These are phyloP conservation scores for Brachirus orientalis DNA, from an alignment of 2,113 vertebrate species.

Conservation along the genomic window DNA sequence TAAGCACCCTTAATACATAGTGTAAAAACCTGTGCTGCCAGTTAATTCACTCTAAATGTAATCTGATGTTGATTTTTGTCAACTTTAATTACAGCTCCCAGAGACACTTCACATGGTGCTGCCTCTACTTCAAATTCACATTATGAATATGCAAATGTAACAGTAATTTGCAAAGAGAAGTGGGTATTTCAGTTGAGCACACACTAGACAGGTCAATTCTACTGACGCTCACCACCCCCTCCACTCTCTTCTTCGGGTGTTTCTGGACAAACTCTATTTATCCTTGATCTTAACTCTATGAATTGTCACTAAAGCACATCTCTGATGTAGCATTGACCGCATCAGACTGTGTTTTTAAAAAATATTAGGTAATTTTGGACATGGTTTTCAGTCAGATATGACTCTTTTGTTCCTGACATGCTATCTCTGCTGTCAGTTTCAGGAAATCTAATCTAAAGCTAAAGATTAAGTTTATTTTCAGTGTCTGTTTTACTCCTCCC, in stretches of 20 bases:
- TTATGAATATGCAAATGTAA: slow-evolving; percentile 98
- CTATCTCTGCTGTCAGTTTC: slow-evolving; percentile 50
- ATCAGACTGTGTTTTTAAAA: slow-evolving; percentile 25
- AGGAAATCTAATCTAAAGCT: slow-evolving; percentile 52
- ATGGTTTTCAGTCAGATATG: not conserved
- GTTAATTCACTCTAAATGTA: slow-evolving; percentile 98
- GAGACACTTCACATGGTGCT: slow-evolving; percentile 97
- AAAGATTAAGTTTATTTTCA: slow-evolving; percentile 66
- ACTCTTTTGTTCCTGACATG: no score
- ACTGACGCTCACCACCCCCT: slow-evolving; percentile 77
- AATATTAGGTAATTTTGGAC: slow-evolving; percentile 12
- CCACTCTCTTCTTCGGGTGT: slow-evolving; percentile 78
- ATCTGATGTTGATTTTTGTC: slow-evolving; percentile 98
- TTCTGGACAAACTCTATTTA: slow-evolving; percentile 91
- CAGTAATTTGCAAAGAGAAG: slow-evolving; percentile 93
- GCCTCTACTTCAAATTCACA: slow-evolving; percentile 96
- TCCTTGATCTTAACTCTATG: slow-evolving; percentile 84
- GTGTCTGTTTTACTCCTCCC: slow-evolving; percentile 45
- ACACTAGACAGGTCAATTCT: slow-evolving; percentile 94
- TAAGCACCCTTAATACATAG: slow-evolving; percentile 87
- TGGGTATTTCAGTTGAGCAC: slow-evolving; percentile 96
- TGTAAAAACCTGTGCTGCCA: slow-evolving; percentile 86
- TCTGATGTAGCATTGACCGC: slow-evolving; percentile 38
- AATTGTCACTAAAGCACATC: slow-evolving; percentile 81
- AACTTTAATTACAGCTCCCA: slow-evolving; percentile 99